Conservation (phyloP, 2,113 vertebrate species). For the Eptatretus burgeri region DNA sequence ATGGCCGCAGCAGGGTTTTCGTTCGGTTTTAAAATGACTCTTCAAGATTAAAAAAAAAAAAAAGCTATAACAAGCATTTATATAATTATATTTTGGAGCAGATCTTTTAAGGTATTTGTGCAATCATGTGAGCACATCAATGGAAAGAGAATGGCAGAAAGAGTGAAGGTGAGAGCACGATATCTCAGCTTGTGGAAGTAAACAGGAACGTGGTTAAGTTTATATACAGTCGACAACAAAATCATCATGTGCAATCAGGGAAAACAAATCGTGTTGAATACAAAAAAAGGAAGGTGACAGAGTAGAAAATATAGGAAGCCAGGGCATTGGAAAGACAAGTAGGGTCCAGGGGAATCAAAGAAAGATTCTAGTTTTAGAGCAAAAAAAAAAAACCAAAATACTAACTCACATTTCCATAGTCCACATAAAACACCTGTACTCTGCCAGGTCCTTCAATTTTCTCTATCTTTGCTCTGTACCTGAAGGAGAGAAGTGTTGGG, state of each 20-base stretch:
- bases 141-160: neutral
- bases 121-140: neutral
- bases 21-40: too few species aligned
- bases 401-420: slow-evolving; percentile 77
- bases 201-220: too few species aligned
- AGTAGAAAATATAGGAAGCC: neutral
- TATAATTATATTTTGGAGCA: neutral
- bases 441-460: slow-evolving; percentile 45
- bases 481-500: slow-evolving; percentile 12
- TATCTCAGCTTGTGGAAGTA: too few species aligned
- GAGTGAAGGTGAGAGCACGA: too few species aligned
- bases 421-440: slow-evolving; percentile 77
- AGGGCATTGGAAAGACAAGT: too few species aligned
- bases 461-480: slow-evolving; percentile 83
- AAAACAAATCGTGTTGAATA: neutral
- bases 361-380: too few species aligned
- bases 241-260: neutral
- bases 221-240: too few species aligned
- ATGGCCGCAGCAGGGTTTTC: too few species aligned
- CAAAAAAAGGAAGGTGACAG: neutral
- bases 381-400: too few species aligned
- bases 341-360: too few species aligned
- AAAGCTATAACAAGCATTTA: slow-evolving; percentile 7
- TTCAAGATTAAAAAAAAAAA: neutral
- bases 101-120: neutral